Base-by-base conservation (phyloP, 2,888 invertebrate genomes). In the Drosophila austrosaltans region DNA sequence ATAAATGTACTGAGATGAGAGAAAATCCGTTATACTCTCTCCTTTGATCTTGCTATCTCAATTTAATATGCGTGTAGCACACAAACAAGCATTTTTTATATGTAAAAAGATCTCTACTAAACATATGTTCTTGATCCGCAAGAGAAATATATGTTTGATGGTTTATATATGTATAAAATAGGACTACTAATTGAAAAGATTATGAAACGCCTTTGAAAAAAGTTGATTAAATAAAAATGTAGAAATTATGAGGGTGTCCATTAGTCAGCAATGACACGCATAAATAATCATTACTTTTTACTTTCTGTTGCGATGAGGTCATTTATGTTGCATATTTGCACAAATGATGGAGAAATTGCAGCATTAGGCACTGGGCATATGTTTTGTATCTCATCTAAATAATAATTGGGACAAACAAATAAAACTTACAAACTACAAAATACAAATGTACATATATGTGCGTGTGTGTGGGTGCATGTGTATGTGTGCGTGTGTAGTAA, bases 271-370 rank as follows among this genome's bases (percentile, higher is more conserved):
- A n/a, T 53, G 5, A 10, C 30, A 30, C 32, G 59, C 39, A 30
- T 32, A 40, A 40, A 16, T 42, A 16, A 16, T 12, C 3, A 10
- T 20, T n/a, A 28, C 28, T 7, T 5, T 48, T 48, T 48, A 1
- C 48, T 25, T 48, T 48, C 48, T 25, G 48, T 48, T 48, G 44
- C 16, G 64, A 60, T 71, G 71, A 70, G 69, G 62, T 70, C 69
- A 70, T 70, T 36, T 57, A 75, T 79, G 80, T 65, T 84, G 78
- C 75, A 77, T 72, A 77, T 66, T 84, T 62, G 28, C 39, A 72
- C 62, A 57, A 59, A 39, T 53, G 62, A 69, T 66, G 60, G 61
- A 62, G 56, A 75, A 79, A 74, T 77, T 79, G 82, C 82, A 82
- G 84, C 75, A 84, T 72, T 36, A 16, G 25, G 28, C 28, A 53